These are phyloP conservation scores for Papilio polyxenes DNA, from an alignment of 1,140 invertebrate species.

Conservation along the genomic window DNA sequence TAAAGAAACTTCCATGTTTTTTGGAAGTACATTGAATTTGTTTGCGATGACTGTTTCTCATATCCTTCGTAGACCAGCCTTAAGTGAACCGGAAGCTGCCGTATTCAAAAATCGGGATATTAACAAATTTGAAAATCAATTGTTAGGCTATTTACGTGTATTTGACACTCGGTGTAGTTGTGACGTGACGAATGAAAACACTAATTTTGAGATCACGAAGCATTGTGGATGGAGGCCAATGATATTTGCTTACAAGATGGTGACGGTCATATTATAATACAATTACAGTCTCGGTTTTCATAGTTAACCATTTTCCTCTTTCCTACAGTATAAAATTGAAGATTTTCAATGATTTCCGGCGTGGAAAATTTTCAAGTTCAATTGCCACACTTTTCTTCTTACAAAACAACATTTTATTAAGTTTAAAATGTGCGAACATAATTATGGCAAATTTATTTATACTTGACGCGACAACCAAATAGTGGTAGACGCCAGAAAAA, in stretches of 20 bases:
- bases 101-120: conserved; percentile 1
- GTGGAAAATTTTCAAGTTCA: background rate
- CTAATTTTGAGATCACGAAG: conserved; percentile 67
- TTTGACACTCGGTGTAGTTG: conserved; percentile 26
- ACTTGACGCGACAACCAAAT: no score
- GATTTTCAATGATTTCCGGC: conserved; percentile 30
- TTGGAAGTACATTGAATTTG: background rate
- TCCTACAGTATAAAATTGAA: conserved; percentile 39
- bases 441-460: no score
- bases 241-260: conserved; percentile 51
- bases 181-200: conserved; percentile 52
- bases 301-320: conserved; percentile 41
- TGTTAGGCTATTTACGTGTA: conserved; percentile 34
- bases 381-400: background rate
- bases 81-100: background rate
- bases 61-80: background rate
- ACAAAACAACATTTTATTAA: background rate
- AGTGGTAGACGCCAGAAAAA: no score
- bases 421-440: background rate
- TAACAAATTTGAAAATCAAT: background rate
- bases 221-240: conserved; percentile 48
- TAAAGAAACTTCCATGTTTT: background rate
- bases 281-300: conserved; percentile 38
- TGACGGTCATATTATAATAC: conserved; percentile 8
- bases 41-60: background rate